Evolutionary conservation across 2,113 vertebrate genomes (phyloP).

Genomic region (Carassius carassius): DNA sequence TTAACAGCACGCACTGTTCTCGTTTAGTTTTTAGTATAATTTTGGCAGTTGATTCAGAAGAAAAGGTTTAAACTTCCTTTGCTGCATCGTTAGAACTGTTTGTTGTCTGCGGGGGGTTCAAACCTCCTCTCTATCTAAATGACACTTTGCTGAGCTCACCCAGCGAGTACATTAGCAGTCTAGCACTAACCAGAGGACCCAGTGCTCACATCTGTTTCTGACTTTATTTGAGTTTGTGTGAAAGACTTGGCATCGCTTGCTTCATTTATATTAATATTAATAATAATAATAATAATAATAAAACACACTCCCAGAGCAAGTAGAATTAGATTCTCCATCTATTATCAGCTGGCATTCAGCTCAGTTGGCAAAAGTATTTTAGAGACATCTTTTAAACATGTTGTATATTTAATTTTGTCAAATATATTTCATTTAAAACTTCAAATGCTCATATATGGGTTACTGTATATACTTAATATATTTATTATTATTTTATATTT

Average conservation of each 20-base stretch:
- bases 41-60: neutral
- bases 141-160: constrained; percentile 21
- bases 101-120: neutral
- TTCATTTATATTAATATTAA: neutral
- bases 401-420: no score
- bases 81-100: neutral
- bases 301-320: neutral
- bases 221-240: neutral
- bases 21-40: neutral
- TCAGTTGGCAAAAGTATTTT: no score
- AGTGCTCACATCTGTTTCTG: neutral
- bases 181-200: constrained; percentile 34
- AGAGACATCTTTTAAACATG: no score
- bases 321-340: neutral
- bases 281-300: neutral
- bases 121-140: neutral
- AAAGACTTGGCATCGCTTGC: neutral
- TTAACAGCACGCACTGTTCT: neutral
- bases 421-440: no score
- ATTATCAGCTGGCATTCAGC: neutral
- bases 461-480: no score
- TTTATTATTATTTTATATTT: no score
- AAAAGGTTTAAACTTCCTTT: constrained; percentile 2
- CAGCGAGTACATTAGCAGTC: constrained; percentile 41
- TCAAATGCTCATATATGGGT: no score